Evolutionary conservation across 2,888 invertebrate genomes (phyloP).

Genomic region (Bursaphelenchus okinawaensis): DNA sequence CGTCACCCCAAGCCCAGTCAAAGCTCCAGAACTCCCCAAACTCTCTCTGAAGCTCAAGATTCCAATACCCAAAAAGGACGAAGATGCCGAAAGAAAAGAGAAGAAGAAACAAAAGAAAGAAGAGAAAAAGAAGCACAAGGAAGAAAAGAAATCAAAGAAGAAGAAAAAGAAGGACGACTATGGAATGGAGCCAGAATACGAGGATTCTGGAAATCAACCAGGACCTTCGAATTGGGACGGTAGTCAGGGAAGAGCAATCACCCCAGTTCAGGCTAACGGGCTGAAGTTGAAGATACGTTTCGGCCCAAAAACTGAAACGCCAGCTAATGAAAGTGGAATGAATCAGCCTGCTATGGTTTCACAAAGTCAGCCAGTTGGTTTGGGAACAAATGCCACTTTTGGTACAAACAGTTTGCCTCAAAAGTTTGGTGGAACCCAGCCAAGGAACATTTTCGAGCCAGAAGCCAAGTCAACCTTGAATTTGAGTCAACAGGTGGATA

Average conservation of each 20-base stretch:
- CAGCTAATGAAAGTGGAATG: no score
- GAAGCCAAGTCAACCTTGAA: neutral
- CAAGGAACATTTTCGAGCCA: neutral
- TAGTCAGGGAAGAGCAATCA: neutral
- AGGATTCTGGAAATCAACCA: neutral
- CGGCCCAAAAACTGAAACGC: neutral
- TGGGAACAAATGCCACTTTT: no score
- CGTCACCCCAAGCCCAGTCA: neutral
- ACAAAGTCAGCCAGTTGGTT: no score
- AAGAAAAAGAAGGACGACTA: neutral
- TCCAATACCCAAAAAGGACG: neutral
- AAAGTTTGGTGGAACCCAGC: no score
- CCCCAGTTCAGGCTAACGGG: neutral
- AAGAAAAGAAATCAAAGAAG: neutral
- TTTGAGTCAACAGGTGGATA: neutral
- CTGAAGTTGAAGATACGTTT: neutral
- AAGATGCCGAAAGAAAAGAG: neutral
- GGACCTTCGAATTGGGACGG: neutral
- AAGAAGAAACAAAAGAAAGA: neutral
- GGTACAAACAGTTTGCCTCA: no score
- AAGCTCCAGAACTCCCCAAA: neutral
- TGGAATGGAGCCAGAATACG: neutral
- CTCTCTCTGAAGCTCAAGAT: neutral
- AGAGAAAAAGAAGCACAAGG: neutral
- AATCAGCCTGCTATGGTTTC: no score